Base-by-base conservation (phyloP, 2,113 vertebrate species). In the Scolopax mira region DNA sequence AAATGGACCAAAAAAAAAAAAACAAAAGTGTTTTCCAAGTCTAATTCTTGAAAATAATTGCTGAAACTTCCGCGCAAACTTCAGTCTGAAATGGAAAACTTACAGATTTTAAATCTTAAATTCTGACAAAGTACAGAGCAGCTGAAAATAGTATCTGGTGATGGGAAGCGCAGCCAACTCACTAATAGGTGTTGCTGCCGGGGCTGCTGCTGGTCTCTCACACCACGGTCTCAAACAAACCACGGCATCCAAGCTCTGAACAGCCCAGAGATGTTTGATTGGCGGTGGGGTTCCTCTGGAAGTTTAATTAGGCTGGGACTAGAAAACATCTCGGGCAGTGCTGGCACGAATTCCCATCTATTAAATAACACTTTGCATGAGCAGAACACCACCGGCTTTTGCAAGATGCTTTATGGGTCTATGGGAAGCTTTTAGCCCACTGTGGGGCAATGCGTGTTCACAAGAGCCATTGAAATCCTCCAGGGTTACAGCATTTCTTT, bases 381-480 rank as follows among this genome's bases (percentile, higher is more conserved):
- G 82, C 46, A 88, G 85, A 84, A 61, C 33, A 31, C 6, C n/a
- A 75, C 46, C 52, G 67, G 46, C 41, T 51, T 78, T 61, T 48
- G 74, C 70, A 88, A 64, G 55, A 74, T 0, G 0, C 61, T 51
- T 89, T 35, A 12, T 9, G 39, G 62, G 30, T 39, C n/a, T 41
- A 5, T 3, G 13, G 7, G 33, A 65, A 37, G 46, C 33, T 66
- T 30, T 23, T 2, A 0, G 35, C 5, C 9, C 39, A 15, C 72
- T 12, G 0, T 3, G 23, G 35, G 41, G 55, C 70, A 70, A 18
- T 2, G 31, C 0, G 7, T 5, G 3, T 15, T 78, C 55, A 24
- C 49, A 39, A 21, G 65, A 49, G 24, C 30, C n/a, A 41, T 24
- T 73, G 33, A 58, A 55, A 73, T 42, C 28, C 35, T n/a, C 28